Evolutionary conservation across 2,113 vertebrate species (phyloP).

Genomic region (Nycticebus coucang): DNA sequence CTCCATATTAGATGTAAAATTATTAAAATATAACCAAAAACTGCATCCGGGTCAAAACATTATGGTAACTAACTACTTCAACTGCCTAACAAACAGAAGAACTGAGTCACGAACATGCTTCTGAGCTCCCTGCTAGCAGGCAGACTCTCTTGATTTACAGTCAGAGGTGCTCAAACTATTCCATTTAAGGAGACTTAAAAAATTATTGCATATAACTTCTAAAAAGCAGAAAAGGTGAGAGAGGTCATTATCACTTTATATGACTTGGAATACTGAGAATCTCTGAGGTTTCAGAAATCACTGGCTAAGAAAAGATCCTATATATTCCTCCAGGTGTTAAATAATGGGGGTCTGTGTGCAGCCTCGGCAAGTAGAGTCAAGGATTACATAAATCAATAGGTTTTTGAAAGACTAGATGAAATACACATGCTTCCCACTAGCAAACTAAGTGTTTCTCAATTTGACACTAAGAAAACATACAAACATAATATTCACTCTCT

Average conservation of each 20-base stretch:
- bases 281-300: not conserved
- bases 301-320: not conserved
- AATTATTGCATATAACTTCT: not conserved
- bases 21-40: conserved; percentile 20
- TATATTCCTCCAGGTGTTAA: not conserved
- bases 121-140: not conserved
- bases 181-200: not conserved
- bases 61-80: not conserved
- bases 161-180: not conserved
- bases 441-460: not conserved
- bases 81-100: not conserved
- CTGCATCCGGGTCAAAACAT: not conserved
- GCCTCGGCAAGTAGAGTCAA: not conserved
- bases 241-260: not conserved
- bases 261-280: not conserved
- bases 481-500: not conserved
- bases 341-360: not conserved
- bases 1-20: not conserved
- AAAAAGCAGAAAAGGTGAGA: not conserved
- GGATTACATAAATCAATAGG: not conserved
- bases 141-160: not conserved
- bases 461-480: not conserved
- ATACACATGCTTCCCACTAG: not conserved
- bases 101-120: not conserved
- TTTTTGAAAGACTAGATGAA: not conserved